Base-by-base conservation (phyloP, 2,888 invertebrate species). In the Plemyria rubiginata region DNA sequence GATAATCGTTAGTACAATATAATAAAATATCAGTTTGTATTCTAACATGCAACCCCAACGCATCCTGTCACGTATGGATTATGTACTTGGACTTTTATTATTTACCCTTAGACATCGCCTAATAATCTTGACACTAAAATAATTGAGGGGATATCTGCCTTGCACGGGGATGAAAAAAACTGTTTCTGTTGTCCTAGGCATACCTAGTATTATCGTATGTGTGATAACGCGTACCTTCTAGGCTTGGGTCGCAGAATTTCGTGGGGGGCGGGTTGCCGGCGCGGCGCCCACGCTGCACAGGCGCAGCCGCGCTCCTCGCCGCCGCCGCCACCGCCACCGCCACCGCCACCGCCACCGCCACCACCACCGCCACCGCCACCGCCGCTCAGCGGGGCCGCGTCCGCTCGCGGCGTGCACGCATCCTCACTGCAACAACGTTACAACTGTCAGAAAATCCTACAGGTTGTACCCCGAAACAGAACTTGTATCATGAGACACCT, bases 191-290 rank as follows among this genome's bases (percentile, higher is more conserved):
- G 3, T 22, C 1, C 22, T 22, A 22, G 22, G 22, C 13, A 0
- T 88, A 97, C 97, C 97, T 95, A n/a, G n/a, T n/a, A n/a, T n/a
- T n/a, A n/a, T n/a, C n/a, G n/a, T n/a, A n/a, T n/a, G n/a, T n/a
- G n/a, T n/a, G n/a, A n/a, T n/a, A n/a, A n/a, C n/a, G n/a, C 13
- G 3, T 88, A 97, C 97, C 97, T 95, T 84, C 97, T 94, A 9
- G 97, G 97, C 85, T 97, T 97, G 11, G 97, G 97, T 68, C 97
- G 93, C 70, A 97, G 94, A 79, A 97, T 97, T 88, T 97, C 97
- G 89, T 97, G 97, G 75, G 96, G 96, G 74, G 96, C 95, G 62
- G 88, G 90, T 74, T 84, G 89, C 52, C 88, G 85, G 72, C 88
- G 87, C 78, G 87, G 89, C 66, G 85, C 79, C 88, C 89, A 90